phyloP scores from a whole-genome alignment of 2,113 vertebrate genomes.

The Camelus bactrianus region DNA sequence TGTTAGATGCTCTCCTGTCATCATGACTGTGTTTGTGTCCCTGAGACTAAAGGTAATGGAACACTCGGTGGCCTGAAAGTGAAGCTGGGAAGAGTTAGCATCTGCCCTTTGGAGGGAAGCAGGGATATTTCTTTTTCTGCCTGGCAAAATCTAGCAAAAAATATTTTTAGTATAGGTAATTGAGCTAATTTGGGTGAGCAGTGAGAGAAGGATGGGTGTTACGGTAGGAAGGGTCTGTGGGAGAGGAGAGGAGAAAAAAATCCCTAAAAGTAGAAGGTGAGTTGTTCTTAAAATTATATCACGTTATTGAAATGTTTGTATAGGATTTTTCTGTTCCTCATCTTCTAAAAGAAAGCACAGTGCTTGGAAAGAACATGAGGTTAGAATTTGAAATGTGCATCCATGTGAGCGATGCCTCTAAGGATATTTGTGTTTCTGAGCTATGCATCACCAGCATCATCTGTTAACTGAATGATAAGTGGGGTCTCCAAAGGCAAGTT shows the following conservation, averaged over 20 bases:
- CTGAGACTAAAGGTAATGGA: neutral
- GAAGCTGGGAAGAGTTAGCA: neutral
- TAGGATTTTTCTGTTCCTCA: neutral
- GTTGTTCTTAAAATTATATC: neutral
- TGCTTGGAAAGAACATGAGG: neutral
- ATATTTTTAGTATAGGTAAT: neutral
- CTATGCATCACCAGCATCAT: neutral
- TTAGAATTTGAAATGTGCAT: constrained; percentile 15
- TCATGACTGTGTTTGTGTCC: neutral
- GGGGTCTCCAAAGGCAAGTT: neutral
- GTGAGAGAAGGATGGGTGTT: neutral
- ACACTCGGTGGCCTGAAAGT: neutral
- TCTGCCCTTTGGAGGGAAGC: neutral
- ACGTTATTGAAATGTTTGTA: neutral
- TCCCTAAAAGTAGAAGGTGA: neutral
- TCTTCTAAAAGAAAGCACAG: neutral
- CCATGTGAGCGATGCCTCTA: neutral
- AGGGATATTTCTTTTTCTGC: neutral
- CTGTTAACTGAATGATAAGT: neutral
- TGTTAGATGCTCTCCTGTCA: neutral
- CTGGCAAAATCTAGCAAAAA: neutral
- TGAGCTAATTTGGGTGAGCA: neutral
- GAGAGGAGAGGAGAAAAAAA: neutral
- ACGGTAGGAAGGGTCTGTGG: neutral
- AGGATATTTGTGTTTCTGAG: neutral